A percentile compares a stretch with the other conserved stretches of the same genome.
Evolutionary conservation across 2,888 invertebrate genomes (phyloP).

Genomic region (Heteromurus nitidus): DNA sequence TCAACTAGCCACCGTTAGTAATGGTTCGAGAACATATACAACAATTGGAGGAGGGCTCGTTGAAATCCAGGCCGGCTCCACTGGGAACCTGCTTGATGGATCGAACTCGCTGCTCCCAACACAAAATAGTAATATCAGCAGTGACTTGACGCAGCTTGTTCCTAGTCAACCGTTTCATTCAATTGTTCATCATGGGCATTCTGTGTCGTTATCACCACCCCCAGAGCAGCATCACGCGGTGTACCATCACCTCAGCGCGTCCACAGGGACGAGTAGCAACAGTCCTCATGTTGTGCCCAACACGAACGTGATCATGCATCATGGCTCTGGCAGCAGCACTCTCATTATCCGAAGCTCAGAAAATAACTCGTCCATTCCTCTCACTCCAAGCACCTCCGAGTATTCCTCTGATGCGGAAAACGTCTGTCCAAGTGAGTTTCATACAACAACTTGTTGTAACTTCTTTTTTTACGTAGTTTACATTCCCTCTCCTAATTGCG

Average conservation of each 20-base stretch:
- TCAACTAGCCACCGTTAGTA: constrained; percentile 32
- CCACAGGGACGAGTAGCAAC: constrained; percentile 24
- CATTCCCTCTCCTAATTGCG: not conserved
- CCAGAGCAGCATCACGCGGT: constrained; percentile 58
- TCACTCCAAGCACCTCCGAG: constrained; percentile 83
- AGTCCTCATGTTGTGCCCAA: constrained; percentile 64
- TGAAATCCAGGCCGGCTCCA: constrained; percentile 41
- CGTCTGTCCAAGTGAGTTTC: constrained; percentile 77
- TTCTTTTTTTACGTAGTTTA: not conserved
- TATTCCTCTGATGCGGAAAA: constrained; percentile 85
- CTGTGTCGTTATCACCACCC: constrained; percentile 66
- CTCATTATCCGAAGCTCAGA: constrained; percentile 60
- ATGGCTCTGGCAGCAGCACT: constrained; percentile 52
- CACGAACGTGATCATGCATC: constrained; percentile 68
- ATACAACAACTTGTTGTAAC: not conserved
- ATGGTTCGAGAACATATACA: constrained; percentile 38
- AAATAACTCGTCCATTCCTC: constrained; percentile 74
- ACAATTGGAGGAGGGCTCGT: constrained; percentile 49
- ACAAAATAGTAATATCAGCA: constrained; percentile 44
- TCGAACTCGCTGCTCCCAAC: constrained; percentile 20
- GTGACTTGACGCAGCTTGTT: constrained; percentile 66
- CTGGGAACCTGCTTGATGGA: constrained; percentile 56
- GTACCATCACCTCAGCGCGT: constrained; percentile 47
- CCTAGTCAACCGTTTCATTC: constrained; percentile 68
- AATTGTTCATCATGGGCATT: constrained; percentile 58